phyloP scores from a whole-genome alignment of 1,140 invertebrate species.

The Habropoda laboriosa region DNA sequence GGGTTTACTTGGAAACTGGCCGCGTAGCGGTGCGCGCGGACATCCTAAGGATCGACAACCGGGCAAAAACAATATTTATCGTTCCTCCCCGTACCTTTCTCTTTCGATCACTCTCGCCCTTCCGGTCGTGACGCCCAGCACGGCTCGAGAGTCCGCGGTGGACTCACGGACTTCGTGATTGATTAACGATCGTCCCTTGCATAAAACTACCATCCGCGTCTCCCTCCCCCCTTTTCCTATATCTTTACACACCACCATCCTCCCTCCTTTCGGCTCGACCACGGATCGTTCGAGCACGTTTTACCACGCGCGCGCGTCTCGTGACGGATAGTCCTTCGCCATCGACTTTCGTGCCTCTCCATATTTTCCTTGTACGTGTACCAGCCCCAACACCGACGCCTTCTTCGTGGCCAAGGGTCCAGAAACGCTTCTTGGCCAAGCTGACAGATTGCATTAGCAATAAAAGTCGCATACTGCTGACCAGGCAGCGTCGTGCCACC shows the following conservation, averaged over 20 bases:
- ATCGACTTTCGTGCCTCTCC: conserved; percentile 24
- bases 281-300: conserved; percentile 39
- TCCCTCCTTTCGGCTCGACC: neutral
- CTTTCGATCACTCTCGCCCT: conserved; percentile 54
- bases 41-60: conserved; percentile 35
- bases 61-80: conserved; percentile 76
- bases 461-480: conserved; percentile 58
- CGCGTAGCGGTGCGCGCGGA: conserved; percentile 34
- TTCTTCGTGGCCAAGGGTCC: neutral
- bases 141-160: conserved; percentile 33
- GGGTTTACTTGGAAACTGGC: conserved; percentile 68
- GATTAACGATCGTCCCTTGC: conserved; percentile 76
- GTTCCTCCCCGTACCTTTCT: conserved; percentile 50
- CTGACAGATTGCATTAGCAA: conserved; percentile 66
- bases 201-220: conserved; percentile 68
- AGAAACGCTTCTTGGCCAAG: conserved; percentile 33
- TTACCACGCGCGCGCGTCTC: conserved; percentile 35
- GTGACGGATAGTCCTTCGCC: conserved; percentile 56
- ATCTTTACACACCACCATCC: conserved; percentile 41
- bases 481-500: neutral
- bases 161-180: conserved; percentile 62
- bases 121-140: conserved; percentile 51
- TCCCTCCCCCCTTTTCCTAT: conserved; percentile 28
- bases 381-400: neutral
- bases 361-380: conserved; percentile 46